phyloP scores from a whole-genome alignment of 2,888 invertebrate species.

The Notodonta ziczac region DNA sequence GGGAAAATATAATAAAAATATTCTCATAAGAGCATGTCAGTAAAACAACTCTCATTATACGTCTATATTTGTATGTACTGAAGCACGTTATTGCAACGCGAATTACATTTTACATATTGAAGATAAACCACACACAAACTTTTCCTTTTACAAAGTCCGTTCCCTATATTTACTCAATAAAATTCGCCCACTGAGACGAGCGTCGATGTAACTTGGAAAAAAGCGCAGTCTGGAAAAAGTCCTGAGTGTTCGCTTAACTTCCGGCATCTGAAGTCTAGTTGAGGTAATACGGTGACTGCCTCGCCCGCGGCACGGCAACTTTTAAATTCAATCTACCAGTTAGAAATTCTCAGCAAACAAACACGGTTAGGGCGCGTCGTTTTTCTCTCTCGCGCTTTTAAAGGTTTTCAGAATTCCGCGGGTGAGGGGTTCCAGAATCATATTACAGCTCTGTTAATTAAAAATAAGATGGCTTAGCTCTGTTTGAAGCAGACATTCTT shows the following conservation, averaged over 20 bases:
- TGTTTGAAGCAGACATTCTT: neutral
- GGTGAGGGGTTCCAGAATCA: neutral
- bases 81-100: neutral
- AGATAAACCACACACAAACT: neutral
- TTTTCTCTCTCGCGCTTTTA: constrained; percentile 1
- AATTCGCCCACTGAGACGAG: constrained; percentile 15
- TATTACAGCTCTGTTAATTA: neutral
- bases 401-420: neutral
- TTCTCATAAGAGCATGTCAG: too few relatives aligned
- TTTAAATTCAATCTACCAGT: constrained; percentile 55
- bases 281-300: constrained; percentile 34
- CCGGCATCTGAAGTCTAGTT: constrained; percentile 25
- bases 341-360: constrained; percentile 44
- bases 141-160: neutral
- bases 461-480: neutral
- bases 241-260: constrained; percentile 42
- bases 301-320: constrained; percentile 30
- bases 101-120: neutral
- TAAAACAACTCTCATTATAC: too few relatives aligned
- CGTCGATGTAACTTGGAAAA: constrained; percentile 20
- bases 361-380: constrained; percentile 25
- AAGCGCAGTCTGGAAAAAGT: constrained; percentile 23
- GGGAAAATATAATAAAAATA: too few relatives aligned
- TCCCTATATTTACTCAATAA: constrained; percentile 9
- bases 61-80: too few relatives aligned